These are phyloP conservation scores for Adelognathus sp. DNA, from an alignment of 2,888 invertebrate species.

Conservation along the genomic window DNA sequence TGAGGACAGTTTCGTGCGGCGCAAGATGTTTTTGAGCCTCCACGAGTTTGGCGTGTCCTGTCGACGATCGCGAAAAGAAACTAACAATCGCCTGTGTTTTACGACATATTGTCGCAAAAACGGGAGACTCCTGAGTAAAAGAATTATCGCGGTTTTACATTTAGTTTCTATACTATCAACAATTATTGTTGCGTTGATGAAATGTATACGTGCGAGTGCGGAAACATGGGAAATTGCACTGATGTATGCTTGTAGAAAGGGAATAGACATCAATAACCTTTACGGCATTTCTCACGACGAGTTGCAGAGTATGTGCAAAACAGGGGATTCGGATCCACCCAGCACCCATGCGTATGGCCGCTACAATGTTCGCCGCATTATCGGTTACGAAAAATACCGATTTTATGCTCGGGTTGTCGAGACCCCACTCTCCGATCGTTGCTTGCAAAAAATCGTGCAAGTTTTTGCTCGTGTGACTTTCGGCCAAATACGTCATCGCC, in stretches of 20 bases:
- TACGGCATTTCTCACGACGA: neutral
- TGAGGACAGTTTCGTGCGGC: neutral
- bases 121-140: no score
- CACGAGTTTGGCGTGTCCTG: neutral
- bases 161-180: no score
- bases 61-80: neutral
- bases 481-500: neutral
- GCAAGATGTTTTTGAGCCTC: neutral
- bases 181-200: no score
- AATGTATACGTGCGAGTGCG: no score
- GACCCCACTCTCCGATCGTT: neutral
- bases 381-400: constrained; percentile 22
- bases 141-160: no score
- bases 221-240: no score
- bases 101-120: neutral
- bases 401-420: neutral
- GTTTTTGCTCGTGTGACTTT: constrained; percentile 14
- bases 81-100: neutral
- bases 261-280: neutral
- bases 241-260: no score
- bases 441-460: neutral
- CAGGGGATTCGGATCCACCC: constrained; percentile 20
- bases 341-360: neutral
- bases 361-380: constrained; percentile 35
- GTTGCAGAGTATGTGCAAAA: constrained; percentile 24